Percentiles rank a stretch among this genome's conserved stretches.
Evolutionary conservation across 1,140 invertebrate genomes (phyloP).

Genomic region (Drosophila oshimai): DNA sequence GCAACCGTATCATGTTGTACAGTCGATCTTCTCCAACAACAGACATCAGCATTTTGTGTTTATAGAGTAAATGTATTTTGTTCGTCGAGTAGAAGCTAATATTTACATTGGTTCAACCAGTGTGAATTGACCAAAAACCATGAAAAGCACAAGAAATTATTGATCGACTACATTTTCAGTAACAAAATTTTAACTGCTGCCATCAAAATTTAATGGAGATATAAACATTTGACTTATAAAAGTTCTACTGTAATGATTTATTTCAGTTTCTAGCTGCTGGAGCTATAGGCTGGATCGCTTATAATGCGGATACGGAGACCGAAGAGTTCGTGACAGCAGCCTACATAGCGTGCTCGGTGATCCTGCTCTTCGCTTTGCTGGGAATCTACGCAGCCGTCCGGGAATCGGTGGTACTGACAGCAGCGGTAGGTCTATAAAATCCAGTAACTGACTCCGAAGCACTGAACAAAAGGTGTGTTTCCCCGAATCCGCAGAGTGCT

Average conservation of each 20-base stretch:
- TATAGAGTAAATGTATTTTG: too few relatives aligned
- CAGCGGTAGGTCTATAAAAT: constrained; percentile 32
- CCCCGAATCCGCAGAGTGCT: constrained; percentile 40
- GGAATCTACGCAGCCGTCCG: constrained; percentile 67
- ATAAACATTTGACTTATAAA: background rate
- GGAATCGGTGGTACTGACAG: constrained; percentile 64
- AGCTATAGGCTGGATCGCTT: constrained; percentile 65
- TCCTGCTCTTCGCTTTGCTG: constrained; percentile 60
- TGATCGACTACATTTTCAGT: too few relatives aligned
- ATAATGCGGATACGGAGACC: constrained; percentile 58
- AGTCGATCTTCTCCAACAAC: background rate
- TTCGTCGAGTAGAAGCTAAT: too few relatives aligned
- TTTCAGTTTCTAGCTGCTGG: constrained; percentile 62
- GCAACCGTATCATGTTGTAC: constrained; percentile 10
- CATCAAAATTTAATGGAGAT: background rate
- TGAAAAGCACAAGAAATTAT: too few relatives aligned
- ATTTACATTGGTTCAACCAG: too few relatives aligned
- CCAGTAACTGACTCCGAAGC: background rate
- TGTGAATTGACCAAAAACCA: too few relatives aligned
- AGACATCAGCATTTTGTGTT: too few relatives aligned
- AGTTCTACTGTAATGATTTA: constrained; percentile 6
- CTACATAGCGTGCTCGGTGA: constrained; percentile 50
- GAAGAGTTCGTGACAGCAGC: constrained; percentile 57
- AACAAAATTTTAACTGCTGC: too few relatives aligned
- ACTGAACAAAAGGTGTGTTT: too few relatives aligned